These are phyloP conservation scores for Caenorhabditis drosophilae DNA, from an alignment of 2,888 invertebrate species.

Conservation along the genomic window DNA sequence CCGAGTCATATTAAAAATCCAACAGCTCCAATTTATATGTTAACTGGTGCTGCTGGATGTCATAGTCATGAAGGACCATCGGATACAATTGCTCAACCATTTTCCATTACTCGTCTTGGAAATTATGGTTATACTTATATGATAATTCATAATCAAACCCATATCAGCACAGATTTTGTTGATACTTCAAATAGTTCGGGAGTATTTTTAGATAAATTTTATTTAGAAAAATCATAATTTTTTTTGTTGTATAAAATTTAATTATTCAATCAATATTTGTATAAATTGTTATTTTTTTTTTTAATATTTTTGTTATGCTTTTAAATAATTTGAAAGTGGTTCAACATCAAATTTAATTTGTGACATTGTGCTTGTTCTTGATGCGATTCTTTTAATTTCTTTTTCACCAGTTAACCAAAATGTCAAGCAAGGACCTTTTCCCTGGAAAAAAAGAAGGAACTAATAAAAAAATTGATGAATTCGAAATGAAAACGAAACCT, in stretches of 20 bases:
- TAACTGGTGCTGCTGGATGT: conserved; percentile 45
- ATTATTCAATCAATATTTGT: background rate
- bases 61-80: conserved; percentile 24
- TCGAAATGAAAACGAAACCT: conserved; percentile 11
- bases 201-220: conserved; percentile 16
- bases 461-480: background rate
- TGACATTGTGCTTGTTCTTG: conserved; percentile 19
- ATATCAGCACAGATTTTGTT: conserved; percentile 32
- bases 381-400: conserved; percentile 18
- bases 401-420: conserved; percentile 43
- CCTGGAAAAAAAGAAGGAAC: conserved; percentile 34
- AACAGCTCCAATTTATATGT: conserved; percentile 40
- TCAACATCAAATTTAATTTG: conserved; percentile 27
- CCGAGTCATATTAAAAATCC: conserved; percentile 35
- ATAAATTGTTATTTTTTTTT: background rate
- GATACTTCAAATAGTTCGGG: conserved; percentile 19
- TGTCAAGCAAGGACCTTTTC: conserved; percentile 46
- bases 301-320: background rate
- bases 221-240: conserved; percentile 10
- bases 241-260: background rate
- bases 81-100: conserved; percentile 16
- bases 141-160: conserved; percentile 24
- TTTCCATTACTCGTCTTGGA: conserved; percentile 22
- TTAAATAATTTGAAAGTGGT: background rate
- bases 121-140: conserved; percentile 40